These are phyloP conservation scores for Peromyscus nudipes DNA, from an alignment of 2,797 vertebrate species.

Conservation along the genomic window DNA sequence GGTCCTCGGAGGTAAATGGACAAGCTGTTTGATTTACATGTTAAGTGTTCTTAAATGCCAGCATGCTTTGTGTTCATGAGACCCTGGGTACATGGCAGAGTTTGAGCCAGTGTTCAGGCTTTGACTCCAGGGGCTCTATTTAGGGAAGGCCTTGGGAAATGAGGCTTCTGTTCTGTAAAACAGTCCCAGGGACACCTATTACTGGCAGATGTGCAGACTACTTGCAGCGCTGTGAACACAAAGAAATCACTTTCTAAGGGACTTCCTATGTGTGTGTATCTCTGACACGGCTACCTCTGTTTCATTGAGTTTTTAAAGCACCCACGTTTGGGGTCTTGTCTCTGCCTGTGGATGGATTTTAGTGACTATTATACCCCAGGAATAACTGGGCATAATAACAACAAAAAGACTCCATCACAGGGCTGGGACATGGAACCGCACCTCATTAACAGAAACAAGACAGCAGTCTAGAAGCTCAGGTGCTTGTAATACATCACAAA, in stretches of 20 bases:
- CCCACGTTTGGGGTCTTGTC: neutral
- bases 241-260: conserved; percentile 57
- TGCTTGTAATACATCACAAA: neutral
- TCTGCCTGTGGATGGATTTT: neutral
- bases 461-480: neutral
- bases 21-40: conserved; percentile 51
- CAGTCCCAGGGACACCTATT: neutral
- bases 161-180: conserved; percentile 47
- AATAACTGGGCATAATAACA: neutral
- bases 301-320: neutral
- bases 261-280: neutral
- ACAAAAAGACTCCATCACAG: neutral
- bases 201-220: neutral
- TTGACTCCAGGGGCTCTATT: conserved; percentile 15
- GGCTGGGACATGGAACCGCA: neutral
- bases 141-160: conserved; percentile 42
- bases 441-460: neutral
- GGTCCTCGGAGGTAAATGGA: conserved; percentile 57
- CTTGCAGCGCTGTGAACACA: neutral
- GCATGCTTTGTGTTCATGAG: neutral
- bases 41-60: conserved; percentile 35
- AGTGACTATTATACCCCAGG: neutral
- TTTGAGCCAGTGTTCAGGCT: neutral
- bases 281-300: neutral
- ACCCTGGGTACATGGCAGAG: neutral